A percentile compares a stretch with the other conserved stretches of the same genome.
These are phyloP conservation scores for Ptychoptera contaminata DNA, from an alignment of 2,888 invertebrate species.

Conservation along the genomic window DNA sequence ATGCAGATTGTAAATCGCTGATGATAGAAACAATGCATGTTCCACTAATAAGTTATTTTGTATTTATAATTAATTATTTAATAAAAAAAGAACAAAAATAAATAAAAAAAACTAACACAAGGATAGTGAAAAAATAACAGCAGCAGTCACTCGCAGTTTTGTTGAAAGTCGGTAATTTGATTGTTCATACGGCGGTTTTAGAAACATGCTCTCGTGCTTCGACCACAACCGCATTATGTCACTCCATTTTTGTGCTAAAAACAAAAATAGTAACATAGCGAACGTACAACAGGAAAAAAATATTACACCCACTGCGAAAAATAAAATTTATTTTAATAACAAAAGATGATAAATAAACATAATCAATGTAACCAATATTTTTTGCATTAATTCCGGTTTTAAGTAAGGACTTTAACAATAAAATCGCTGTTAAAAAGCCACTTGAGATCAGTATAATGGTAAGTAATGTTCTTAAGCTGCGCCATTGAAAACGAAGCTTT, in stretches of 20 bases:
- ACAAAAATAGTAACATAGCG: not conserved
- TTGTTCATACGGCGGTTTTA: not conserved
- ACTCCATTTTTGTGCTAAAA: not conserved
- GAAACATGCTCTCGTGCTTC: not conserved
- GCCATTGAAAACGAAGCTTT: slow-evolving; percentile 1
- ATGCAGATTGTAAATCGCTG: not conserved
- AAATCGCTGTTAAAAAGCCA: not conserved
- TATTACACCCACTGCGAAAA: not conserved
- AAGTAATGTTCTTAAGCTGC: not conserved
- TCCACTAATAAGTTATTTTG: not conserved
- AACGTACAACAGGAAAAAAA: not conserved
- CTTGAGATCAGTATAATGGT: not conserved
- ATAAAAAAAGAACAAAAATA: not conserved
- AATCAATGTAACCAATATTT: not conserved
- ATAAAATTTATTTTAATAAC: not conserved
- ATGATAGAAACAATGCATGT: not conserved
- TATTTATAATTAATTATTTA: not conserved
- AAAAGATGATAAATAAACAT: no score
- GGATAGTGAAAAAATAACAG: not conserved
- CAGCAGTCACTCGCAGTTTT: not conserved
- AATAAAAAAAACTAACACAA: not conserved
- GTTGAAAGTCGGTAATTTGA: not conserved
- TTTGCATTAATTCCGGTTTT: not conserved
- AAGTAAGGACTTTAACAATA: not conserved
- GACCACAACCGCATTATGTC: not conserved